A percentile compares a stretch with the other conserved stretches of the same genome.
Evolutionary conservation across 2,113 vertebrate species (phyloP).

Genomic region (Solea senegalensis): DNA sequence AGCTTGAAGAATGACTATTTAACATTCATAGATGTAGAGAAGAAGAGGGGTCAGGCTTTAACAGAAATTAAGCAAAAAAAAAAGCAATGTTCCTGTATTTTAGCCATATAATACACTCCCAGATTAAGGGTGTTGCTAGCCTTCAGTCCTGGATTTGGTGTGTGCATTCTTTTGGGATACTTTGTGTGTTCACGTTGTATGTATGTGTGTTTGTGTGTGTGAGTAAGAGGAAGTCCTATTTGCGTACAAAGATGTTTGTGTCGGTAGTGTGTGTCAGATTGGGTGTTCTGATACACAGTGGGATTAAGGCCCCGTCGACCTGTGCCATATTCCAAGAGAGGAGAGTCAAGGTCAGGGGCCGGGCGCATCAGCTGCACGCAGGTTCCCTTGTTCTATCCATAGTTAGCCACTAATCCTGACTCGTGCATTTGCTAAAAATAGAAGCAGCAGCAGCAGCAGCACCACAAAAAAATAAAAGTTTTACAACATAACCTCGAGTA

Average conservation of each 20-base stretch:
- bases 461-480: slow-evolving; percentile 55
- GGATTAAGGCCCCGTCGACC: slow-evolving; percentile 51
- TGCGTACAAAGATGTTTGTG: slow-evolving; percentile 41
- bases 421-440: slow-evolving; percentile 55
- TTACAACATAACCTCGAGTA: slow-evolving; percentile 57
- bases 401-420: slow-evolving; percentile 36
- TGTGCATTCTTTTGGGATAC: slow-evolving; percentile 2
- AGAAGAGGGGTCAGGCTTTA: slow-evolving; percentile 70
- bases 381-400: slow-evolving; percentile 57
- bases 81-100: slow-evolving; percentile 67
- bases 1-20: slow-evolving; percentile 72
- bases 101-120: slow-evolving; percentile 66
- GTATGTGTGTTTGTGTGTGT: slow-evolving; percentile 7
- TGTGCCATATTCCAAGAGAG: slow-evolving; percentile 37
- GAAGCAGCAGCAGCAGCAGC: slow-evolving; percentile 60
- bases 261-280: slow-evolving; percentile 46
- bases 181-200: slow-evolving; percentile 17
- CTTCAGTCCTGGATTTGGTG: slow-evolving; percentile 38
- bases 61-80: slow-evolving; percentile 75
- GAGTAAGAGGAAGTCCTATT: slow-evolving; percentile 36
- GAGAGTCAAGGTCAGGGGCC: slow-evolving; percentile 47
- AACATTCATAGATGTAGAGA: slow-evolving; percentile 78
- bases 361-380: slow-evolving; percentile 69
- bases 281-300: slow-evolving; percentile 47
- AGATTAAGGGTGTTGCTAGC: slow-evolving; percentile 33